Base-by-base conservation (phyloP, 2,797 vertebrate genomes). In the Sebastes ruberrimus region DNA sequence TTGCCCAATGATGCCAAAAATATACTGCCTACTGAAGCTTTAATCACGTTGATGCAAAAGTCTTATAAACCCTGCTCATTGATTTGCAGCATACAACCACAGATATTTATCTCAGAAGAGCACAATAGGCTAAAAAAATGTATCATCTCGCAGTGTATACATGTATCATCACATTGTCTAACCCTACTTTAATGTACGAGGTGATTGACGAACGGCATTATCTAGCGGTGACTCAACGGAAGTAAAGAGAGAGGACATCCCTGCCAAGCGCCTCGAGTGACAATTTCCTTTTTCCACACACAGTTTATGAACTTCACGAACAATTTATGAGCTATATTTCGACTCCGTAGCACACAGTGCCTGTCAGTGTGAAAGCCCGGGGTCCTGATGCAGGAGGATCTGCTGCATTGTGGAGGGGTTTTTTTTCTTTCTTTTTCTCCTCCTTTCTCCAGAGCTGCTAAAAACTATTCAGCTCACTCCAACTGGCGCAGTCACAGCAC, bases 331-430 rank as follows among this genome's bases (percentile, higher is more conserved):
- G 23, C 32, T 72, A 30, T 73, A 57, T 71, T 80, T 64, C 11
- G 16, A 57, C 32, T 78, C 10, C 49, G 28, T 60, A 63, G 69
- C 68, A 60, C 22, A 62, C 33, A 56, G 49, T 62, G 80, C 28
- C 28, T 78, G 57, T 82, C 81, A 71, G 60, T 49, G 10, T 72
- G 53, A 72, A 65, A 1, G 79, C 74, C 75, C 25, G 27, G 25
- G 73, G 84, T 75, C 64, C 59, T 57, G 53, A 78, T 75, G 69
- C 74, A 70, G 52, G 72, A 80, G 59, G 53, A 80, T 88, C 42
- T 81, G 82, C 83, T 83, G 81, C 75, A 84, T 78, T 80, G 74
- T 84, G 52, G 23, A 59, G 30, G 11, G 27, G 23, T 78, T 90
- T 74, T 74, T 66, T 52, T 18, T 46, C 16, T 46, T 16, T 46